These are phyloP conservation scores for Artibeus lituratus DNA, from an alignment of 2,797 vertebrate genomes.

Conservation along the genomic window DNA sequence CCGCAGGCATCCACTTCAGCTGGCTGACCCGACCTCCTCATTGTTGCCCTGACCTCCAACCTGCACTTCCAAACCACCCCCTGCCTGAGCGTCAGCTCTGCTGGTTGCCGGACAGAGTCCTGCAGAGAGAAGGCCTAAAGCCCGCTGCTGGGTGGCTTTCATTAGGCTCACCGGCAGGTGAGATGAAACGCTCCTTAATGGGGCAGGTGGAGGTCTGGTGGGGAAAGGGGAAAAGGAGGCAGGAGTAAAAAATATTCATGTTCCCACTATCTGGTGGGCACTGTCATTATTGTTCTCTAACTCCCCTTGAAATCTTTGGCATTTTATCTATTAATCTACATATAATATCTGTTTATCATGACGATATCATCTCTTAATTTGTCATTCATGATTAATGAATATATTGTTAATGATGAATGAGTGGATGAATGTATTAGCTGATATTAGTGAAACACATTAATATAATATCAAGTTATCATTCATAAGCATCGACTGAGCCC, in stretches of 20 bases:
- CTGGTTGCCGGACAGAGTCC: not conserved
- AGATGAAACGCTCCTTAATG: not conserved
- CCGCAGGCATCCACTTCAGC: not conserved
- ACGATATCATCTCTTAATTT: not conserved
- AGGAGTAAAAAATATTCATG: not conserved
- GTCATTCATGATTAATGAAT: not conserved
- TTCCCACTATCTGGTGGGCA: not conserved
- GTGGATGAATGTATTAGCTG: not conserved
- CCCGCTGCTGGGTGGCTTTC: not conserved
- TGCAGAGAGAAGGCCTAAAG: not conserved
- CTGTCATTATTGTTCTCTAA: not conserved
- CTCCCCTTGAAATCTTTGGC: not conserved
- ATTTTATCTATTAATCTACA: not conserved
- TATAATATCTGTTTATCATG: not conserved
- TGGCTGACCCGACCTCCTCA: not conserved
- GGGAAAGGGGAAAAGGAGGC: not conserved
- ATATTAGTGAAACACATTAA: not conserved
- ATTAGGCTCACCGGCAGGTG: not conserved
- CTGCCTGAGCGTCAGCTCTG: not conserved
- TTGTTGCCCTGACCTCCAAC: not conserved
- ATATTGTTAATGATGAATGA: not conserved
- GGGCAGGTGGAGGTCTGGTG: not conserved
- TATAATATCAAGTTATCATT: not conserved
- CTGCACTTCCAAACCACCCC: not conserved
- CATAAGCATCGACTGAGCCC: not conserved